Conservation (phyloP, 2,888 invertebrate species). For the Cephus spinipes region DNA sequence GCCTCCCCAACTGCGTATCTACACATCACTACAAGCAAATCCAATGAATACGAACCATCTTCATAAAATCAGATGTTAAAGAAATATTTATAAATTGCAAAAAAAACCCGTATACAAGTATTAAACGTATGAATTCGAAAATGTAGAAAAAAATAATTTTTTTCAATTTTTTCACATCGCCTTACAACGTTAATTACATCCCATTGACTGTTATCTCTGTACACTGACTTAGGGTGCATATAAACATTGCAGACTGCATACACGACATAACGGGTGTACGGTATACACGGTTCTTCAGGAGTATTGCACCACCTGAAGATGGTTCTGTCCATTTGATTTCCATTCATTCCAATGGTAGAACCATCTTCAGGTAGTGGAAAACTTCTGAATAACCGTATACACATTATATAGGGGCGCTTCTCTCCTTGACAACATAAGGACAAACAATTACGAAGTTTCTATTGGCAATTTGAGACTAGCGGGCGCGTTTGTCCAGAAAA, state of each 20-base stretch:
- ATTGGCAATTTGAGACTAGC: constrained; percentile 48
- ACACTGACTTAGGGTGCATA: not conserved
- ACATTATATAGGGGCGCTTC: not conserved
- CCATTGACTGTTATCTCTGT: not conserved
- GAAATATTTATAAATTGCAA: not conserved
- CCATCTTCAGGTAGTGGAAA: too few species aligned
- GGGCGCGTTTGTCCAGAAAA: constrained; percentile 40
- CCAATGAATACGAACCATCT: not conserved
- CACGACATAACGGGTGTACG: too few species aligned
- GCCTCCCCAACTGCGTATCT: not conserved
- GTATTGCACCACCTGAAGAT: too few species aligned
- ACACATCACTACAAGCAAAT: too few species aligned
- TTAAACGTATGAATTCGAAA: too few species aligned
- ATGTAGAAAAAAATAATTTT: not conserved
- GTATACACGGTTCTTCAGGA: too few species aligned
- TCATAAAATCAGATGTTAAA: not conserved
- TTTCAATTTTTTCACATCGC: not conserved
- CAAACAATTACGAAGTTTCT: constrained; percentile 54
- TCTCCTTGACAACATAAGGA: not conserved
- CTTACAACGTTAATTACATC: not conserved
- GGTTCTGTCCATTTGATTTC: too few species aligned
- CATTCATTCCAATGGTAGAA: too few species aligned
- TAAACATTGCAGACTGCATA: not conserved
- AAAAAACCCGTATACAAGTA: too few species aligned
- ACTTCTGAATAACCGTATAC: too few species aligned